Evolutionary conservation across 2,113 vertebrate genomes (phyloP).

Genomic region (Mola mola): DNA sequence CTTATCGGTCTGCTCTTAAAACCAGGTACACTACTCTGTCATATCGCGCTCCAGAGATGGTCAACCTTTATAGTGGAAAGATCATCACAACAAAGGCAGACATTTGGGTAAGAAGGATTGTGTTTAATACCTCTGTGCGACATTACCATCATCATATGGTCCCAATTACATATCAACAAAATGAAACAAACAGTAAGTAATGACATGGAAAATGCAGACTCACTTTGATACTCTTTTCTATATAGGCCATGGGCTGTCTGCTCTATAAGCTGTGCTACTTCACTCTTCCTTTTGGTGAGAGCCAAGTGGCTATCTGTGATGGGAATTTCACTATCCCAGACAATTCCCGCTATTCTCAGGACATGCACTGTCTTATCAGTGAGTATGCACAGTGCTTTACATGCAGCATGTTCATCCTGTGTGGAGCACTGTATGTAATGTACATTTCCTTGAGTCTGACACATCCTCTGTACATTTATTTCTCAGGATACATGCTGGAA

Average conservation of each 20-base stretch:
- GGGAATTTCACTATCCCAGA: conserved; percentile 98
- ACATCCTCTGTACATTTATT: neutral
- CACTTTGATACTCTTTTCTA: conserved; percentile 8
- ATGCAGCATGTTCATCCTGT: conserved; percentile 1
- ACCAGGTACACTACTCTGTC: conserved; percentile 97
- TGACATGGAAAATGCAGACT: neutral
- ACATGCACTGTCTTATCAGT: conserved; percentile 99
- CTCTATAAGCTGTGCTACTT: conserved; percentile 98
- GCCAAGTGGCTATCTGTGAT: conserved; percentile 97
- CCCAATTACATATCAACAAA: no score
- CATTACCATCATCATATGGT: neutral
- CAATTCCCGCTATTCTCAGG: conserved; percentile 94
- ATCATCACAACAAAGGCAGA: conserved; percentile 98
- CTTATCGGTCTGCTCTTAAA: conserved; percentile 33
- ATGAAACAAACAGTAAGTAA: neutral
- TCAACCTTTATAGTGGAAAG: conserved; percentile 94
- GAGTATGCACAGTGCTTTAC: conserved; percentile 73
- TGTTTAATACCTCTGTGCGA: neutral
- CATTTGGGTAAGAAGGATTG: conserved; percentile 88
- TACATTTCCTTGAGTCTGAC: conserved; percentile 1
- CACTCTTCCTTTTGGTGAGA: conserved; percentile 98
- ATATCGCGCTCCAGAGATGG: conserved; percentile 98
- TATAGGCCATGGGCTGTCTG: conserved; percentile 94
- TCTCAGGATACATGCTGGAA: conserved; percentile 95
- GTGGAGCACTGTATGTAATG: conserved; percentile 1